These are phyloP conservation scores for Papilio elwesi DNA, from an alignment of 2,888 invertebrate genomes.

Conservation along the genomic window DNA sequence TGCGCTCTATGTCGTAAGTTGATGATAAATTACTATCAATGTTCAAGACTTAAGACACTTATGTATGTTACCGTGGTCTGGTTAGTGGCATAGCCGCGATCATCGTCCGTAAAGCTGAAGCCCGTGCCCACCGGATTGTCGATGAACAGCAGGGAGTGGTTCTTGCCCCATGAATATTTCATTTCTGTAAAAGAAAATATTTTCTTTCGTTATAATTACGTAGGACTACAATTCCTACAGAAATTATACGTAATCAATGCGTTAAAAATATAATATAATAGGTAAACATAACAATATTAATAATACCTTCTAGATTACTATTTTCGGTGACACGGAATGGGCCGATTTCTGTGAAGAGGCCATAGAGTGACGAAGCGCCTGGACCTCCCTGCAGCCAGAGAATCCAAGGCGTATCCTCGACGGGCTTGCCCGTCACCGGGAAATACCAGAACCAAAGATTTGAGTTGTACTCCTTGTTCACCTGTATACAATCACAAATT, in stretches of 20 bases:
- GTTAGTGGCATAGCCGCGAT: conserved; percentile 85
- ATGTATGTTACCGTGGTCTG: conserved; percentile 79
- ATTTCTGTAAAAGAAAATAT: conserved; percentile 65
- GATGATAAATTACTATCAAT: too few relatives aligned
- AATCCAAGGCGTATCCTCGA: conserved; percentile 82
- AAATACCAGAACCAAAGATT: conserved; percentile 95
- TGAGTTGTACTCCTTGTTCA: conserved; percentile 89
- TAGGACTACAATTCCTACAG: too few relatives aligned
- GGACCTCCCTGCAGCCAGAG: conserved; percentile 86
- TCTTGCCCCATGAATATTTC: conserved; percentile 85
- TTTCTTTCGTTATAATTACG: neutral
- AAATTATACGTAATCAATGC: too few relatives aligned
- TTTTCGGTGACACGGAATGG: conserved; percentile 82
- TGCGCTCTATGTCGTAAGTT: too few relatives aligned
- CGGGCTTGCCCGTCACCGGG: conserved; percentile 84
- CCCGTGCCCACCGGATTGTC: conserved; percentile 88
- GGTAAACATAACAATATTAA: neutral
- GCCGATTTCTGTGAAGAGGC: conserved; percentile 86
- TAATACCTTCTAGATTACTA: conserved; percentile 66
- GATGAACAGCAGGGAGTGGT: conserved; percentile 86
- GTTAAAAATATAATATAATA: too few relatives aligned
- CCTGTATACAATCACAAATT: conserved; percentile 65
- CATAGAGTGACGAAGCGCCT: conserved; percentile 83
- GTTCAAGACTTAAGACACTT: conserved; percentile 16
- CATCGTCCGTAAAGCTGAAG: conserved; percentile 86